A percentile compares a stretch with the other conserved stretches of the same genome.
Evolutionary conservation across 2,888 invertebrate species (phyloP).

Genomic region (Mythimna impura): DNA sequence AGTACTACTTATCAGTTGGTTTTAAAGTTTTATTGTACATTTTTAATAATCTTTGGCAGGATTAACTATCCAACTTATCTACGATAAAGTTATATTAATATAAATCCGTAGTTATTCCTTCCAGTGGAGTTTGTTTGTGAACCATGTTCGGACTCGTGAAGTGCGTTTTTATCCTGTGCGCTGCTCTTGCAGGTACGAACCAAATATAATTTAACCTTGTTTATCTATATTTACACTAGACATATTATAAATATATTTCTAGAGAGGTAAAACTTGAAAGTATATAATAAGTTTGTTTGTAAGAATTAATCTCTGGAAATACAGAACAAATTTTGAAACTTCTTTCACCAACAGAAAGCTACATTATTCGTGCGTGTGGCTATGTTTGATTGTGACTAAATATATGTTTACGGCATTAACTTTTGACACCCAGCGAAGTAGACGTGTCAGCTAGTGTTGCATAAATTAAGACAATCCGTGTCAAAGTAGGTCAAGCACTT

Average conservation of each 20-base stretch:
- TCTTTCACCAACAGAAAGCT: too few relatives aligned
- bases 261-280: too few relatives aligned
- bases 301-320: too few relatives aligned
- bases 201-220: neutral
- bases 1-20: slow-evolving; percentile 41
- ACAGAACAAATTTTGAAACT: too few relatives aligned
- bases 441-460: too few relatives aligned
- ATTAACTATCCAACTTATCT: slow-evolving; percentile 67
- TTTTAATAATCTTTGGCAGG: slow-evolving; percentile 60
- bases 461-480: neutral
- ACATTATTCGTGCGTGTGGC: too few relatives aligned
- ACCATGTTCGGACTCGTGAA: slow-evolving; percentile 78
- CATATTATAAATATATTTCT: too few relatives aligned
- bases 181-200: slow-evolving; percentile 79
- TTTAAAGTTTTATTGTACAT: slow-evolving; percentile 66
- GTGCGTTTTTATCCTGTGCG: slow-evolving; percentile 75
- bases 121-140: slow-evolving; percentile 49
- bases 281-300: too few relatives aligned
- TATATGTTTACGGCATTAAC: too few relatives aligned
- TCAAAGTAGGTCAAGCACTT: neutral
- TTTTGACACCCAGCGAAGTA: too few relatives aligned
- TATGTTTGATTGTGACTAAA: too few relatives aligned
- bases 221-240: too few relatives aligned
- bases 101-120: slow-evolving; percentile 63
- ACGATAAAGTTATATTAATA: slow-evolving; percentile 77